phyloP scores from a whole-genome alignment of 2,888 invertebrate genomes.

The Agonum fuliginosum region DNA sequence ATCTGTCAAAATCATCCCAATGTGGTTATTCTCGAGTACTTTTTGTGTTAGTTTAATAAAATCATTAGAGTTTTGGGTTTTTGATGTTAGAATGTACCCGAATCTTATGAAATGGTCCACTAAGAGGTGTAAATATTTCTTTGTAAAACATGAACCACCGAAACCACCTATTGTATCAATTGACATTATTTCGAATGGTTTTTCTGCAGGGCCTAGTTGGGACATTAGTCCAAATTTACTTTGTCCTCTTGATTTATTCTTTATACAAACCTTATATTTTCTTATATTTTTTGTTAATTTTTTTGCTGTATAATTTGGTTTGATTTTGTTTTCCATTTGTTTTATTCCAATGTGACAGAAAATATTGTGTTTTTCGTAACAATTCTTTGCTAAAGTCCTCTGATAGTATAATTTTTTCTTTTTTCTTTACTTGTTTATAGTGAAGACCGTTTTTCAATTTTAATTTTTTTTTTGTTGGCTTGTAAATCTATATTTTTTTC shows the following conservation, averaged over 20 bases:
- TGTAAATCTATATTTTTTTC: constrained; percentile 45
- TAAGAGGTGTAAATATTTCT: constrained; percentile 61
- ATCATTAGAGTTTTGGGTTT: constrained; percentile 63
- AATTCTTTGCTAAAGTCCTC: constrained; percentile 48
- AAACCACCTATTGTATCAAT: constrained; percentile 66
- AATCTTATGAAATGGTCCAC: constrained; percentile 64
- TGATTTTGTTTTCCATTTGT: neutral
- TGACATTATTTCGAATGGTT: constrained; percentile 65
- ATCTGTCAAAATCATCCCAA: constrained; percentile 55
- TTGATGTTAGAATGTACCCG: constrained; percentile 64
- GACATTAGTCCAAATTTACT: constrained; percentile 63
- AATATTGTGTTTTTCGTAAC: constrained; percentile 41
- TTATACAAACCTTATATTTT: constrained; percentile 25
- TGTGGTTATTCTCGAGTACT: neutral
- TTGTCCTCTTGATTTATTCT: constrained; percentile 65
- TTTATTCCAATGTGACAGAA: constrained; percentile 11
- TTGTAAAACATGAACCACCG: constrained; percentile 62
- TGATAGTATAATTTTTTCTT: constrained; percentile 54
- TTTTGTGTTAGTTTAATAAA: constrained; percentile 63
- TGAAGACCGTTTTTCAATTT: constrained; percentile 34
- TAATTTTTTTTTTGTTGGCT: constrained; percentile 19
- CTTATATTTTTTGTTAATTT: neutral
- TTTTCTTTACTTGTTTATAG: constrained; percentile 46
- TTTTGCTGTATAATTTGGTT: constrained; percentile 16
- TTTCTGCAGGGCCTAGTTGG: constrained; percentile 65